These are phyloP conservation scores for Melikaiella ostensackeni DNA, from an alignment of 2,888 invertebrate species.

Conservation along the genomic window DNA sequence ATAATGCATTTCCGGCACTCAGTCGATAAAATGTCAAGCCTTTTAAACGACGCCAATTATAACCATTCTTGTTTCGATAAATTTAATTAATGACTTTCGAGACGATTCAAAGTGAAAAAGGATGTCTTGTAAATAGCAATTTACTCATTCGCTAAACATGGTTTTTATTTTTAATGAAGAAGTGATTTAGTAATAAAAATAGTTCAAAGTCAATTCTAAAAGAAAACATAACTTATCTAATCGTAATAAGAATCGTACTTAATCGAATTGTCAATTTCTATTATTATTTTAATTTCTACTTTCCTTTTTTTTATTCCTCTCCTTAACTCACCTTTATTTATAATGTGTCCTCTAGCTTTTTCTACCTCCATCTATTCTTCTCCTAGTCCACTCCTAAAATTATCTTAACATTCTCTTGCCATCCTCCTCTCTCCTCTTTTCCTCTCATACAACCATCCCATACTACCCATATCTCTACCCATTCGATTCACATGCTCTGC, in stretches of 20 bases:
- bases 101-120: background rate
- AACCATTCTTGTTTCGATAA: conserved; percentile 31
- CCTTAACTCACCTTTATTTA: too few species aligned
- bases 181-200: background rate
- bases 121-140: background rate
- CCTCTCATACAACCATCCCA: too few species aligned
- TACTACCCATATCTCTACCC: too few species aligned
- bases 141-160: conserved; percentile 25
- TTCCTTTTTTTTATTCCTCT: background rate
- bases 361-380: too few species aligned
- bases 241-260: background rate
- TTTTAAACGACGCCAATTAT: conserved; percentile 29
- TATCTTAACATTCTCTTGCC: too few species aligned
- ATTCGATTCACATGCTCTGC: too few species aligned
- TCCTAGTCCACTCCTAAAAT: too few species aligned
- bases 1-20: conserved; percentile 37
- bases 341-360: too few species aligned
- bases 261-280: background rate
- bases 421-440: too few species aligned
- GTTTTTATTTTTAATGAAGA: background rate
- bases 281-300: background rate
- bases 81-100: conserved; percentile 7
- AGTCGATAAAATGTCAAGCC: conserved; percentile 30
- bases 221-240: background rate
- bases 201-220: background rate